phyloP scores from a whole-genome alignment of 2,797 vertebrate genomes.

The Tapirus indicus region DNA sequence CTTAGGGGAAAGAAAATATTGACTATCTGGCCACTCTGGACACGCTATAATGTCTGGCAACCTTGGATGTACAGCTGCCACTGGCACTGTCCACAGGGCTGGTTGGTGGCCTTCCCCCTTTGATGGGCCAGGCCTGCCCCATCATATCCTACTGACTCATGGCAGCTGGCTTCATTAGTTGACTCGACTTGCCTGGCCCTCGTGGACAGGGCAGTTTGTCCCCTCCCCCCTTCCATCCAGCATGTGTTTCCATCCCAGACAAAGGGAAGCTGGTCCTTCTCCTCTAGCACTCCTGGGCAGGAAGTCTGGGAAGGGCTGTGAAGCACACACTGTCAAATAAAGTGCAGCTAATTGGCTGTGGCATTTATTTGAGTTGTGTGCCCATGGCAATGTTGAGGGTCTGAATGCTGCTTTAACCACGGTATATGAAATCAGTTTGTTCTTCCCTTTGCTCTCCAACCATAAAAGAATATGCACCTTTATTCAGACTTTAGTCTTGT shows the following conservation, averaged over 20 bases:
- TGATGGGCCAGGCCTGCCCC: too few relatives aligned
- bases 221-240: neutral
- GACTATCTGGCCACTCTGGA: neutral
- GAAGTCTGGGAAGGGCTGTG: neutral
- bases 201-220: neutral
- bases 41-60: neutral
- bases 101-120: too few relatives aligned
- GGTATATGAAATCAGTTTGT: neutral
- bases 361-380: neutral
- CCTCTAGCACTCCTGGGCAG: neutral
- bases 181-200: neutral
- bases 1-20: neutral
- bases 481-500: neutral
- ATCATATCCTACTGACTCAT: neutral
- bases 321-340: neutral
- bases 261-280: neutral
- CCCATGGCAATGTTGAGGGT: neutral
- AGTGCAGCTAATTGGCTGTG: neutral
- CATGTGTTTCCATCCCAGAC: neutral
- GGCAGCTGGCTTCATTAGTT: neutral
- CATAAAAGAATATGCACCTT: neutral
- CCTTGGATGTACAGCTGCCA: neutral
- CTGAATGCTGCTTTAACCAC: constrained; percentile 8
- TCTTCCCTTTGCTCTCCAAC: constrained; percentile 14
- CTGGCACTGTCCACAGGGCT: neutral